Conservation (phyloP, 2,797 vertebrate species). For the Pseudochaenichthys georgianus region DNA sequence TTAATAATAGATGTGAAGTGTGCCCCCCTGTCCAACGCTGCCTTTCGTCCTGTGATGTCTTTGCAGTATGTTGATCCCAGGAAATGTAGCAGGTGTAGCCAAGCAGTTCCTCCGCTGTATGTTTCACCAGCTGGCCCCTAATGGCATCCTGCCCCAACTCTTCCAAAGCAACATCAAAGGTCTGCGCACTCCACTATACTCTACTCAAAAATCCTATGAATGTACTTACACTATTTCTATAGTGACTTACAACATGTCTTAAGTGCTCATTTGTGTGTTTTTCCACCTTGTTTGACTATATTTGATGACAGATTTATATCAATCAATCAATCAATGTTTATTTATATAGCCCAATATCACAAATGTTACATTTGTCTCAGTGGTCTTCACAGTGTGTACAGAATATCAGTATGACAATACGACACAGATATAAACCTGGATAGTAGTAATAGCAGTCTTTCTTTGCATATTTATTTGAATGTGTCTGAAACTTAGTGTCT, state of each 20-base stretch:
- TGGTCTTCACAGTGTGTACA: no score
- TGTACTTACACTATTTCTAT: neutral
- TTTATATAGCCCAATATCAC: no score
- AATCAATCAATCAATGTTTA: no score
- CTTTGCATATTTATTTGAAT: neutral
- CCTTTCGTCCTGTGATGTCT: conserved; percentile 52
- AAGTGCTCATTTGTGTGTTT: neutral
- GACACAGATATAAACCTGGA: no score
- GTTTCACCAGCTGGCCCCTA: conserved; percentile 97
- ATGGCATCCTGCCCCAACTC: conserved; percentile 97
- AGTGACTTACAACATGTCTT: neutral
- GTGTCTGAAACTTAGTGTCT: no score
- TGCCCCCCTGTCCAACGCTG: conserved; percentile 41
- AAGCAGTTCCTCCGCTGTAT: conserved; percentile 99
- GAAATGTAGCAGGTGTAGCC: conserved; percentile 97
- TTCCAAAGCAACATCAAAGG: conserved; percentile 99
- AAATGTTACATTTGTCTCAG: no score
- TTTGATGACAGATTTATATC: neutral
- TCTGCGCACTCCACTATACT: conserved; percentile 56
- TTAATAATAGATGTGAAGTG: conserved; percentile 62
- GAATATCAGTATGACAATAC: no score
- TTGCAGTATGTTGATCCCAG: conserved; percentile 97
- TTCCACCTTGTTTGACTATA: neutral
- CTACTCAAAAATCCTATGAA: neutral
- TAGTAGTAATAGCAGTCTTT: neutral